These are phyloP conservation scores for Marmota monax DNA, from an alignment of 2,113 vertebrate species.

Conservation along the genomic window DNA sequence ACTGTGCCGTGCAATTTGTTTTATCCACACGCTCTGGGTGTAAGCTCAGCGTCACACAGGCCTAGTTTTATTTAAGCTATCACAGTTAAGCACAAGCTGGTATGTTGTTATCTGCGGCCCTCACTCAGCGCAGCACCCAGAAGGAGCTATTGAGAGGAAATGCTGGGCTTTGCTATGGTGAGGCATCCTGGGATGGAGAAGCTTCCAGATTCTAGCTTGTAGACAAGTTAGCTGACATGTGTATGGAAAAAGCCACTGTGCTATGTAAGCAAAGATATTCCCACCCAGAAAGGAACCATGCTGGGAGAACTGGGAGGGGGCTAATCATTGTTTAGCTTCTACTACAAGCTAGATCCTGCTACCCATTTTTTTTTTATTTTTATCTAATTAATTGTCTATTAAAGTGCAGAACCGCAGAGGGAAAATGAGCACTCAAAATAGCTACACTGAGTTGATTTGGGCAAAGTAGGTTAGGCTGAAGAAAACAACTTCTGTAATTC, in stretches of 20 bases:
- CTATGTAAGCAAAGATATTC: background rate
- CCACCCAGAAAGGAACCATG: too few species aligned
- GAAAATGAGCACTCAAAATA: background rate
- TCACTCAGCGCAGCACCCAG: accelerated
- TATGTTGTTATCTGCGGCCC: too few species aligned
- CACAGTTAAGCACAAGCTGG: background rate
- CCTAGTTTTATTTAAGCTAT: background rate
- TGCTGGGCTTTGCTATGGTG: accelerated
- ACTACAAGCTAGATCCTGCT: accelerated
- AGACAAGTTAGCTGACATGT: background rate
- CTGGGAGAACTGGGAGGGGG: background rate
- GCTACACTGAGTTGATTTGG: background rate
- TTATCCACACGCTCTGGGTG: background rate
- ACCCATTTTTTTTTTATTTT: background rate
- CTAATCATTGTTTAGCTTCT: background rate
- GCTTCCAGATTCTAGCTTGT: background rate
- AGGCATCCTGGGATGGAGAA: background rate
- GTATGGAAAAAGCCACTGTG: background rate
- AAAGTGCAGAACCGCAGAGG: background rate
- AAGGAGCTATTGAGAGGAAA: background rate
- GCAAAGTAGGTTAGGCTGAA: background rate
- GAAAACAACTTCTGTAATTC: constrained; percentile 17
- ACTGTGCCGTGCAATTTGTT: accelerated
- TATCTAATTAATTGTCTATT: background rate
- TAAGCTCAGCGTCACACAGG: background rate